A percentile compares a stretch with the other conserved stretches of the same genome.
phyloP scores from a whole-genome alignment of 2,113 vertebrate genomes.

The Dromaius novaehollandiae region DNA sequence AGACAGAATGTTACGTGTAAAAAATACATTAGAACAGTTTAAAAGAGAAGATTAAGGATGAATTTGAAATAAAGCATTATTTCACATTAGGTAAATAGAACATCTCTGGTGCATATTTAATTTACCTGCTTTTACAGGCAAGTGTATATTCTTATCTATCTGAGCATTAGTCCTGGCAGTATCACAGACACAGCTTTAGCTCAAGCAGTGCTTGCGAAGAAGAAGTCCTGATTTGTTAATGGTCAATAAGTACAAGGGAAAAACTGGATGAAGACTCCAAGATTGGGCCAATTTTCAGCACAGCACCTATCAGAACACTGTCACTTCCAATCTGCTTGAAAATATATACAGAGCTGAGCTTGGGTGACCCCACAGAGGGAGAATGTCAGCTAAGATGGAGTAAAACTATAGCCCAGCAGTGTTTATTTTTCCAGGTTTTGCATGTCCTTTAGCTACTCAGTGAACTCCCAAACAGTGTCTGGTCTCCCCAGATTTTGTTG shows the following conservation, averaged over 20 bases:
- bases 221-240: conserved; percentile 29
- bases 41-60: background rate
- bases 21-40: background rate
- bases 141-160: conserved; percentile 16
- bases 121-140: conserved; percentile 35
- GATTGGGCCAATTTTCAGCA: background rate
- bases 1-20: background rate
- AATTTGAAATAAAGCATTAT: conserved; percentile 30
- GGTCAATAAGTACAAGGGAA: conserved; percentile 5
- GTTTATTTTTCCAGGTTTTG: background rate
- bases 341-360: background rate
- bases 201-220: conserved; percentile 17
- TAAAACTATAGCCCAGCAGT: background rate
- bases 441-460: background rate
- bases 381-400: background rate
- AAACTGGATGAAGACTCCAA: background rate
- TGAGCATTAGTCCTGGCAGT: background rate
- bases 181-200: conserved; percentile 12
- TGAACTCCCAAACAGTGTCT: background rate
- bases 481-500: background rate
- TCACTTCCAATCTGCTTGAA: background rate
- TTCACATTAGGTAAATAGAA: background rate
- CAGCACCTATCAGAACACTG: background rate
- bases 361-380: background rate
- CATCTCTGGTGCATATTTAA: background rate